Conservation (phyloP, 1,140 invertebrate species). For the Scaptomyza montana region DNA sequence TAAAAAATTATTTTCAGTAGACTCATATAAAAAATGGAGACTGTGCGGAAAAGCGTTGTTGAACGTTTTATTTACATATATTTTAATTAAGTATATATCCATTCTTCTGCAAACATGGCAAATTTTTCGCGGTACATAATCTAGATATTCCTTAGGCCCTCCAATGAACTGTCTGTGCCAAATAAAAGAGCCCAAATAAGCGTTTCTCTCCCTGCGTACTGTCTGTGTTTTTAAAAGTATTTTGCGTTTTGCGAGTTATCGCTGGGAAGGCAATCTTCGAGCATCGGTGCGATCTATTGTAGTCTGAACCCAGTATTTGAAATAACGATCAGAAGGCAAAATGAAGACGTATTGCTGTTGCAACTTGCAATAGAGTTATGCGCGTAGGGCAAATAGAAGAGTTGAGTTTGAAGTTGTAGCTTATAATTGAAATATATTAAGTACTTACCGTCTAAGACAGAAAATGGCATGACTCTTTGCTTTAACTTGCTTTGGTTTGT, state of each 20-base stretch:
- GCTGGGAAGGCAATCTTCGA: constrained; percentile 73
- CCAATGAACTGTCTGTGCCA: constrained; percentile 45
- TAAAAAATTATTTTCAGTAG: constrained; percentile 42
- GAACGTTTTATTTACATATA: background rate
- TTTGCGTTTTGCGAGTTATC: constrained; percentile 27
- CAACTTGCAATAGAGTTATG: constrained; percentile 35
- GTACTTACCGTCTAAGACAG: constrained; percentile 41
- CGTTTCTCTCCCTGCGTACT: background rate
- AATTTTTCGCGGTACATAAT: constrained; percentile 35
- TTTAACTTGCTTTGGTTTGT: constrained; percentile 8
- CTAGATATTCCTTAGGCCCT: background rate
- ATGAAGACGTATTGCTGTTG: constrained; percentile 43
- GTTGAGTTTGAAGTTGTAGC: background rate
- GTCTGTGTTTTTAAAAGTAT: background rate
- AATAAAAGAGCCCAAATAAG: constrained; percentile 25
- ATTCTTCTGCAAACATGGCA: constrained; percentile 47
- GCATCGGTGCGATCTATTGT: constrained; percentile 70
- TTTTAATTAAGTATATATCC: background rate
- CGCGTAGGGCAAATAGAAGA: background rate
- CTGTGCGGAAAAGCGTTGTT: constrained; percentile 3
- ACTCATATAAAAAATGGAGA: constrained; percentile 64
- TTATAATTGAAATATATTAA: background rate
- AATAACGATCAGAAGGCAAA: constrained; percentile 71
- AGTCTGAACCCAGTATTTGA: constrained; percentile 73
- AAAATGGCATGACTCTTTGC: background rate